Percentiles rank a stretch among this genome's conserved stretches.
Evolutionary conservation across 2,888 invertebrate genomes (phyloP).

Genomic region (Abrostola tripartita): DNA sequence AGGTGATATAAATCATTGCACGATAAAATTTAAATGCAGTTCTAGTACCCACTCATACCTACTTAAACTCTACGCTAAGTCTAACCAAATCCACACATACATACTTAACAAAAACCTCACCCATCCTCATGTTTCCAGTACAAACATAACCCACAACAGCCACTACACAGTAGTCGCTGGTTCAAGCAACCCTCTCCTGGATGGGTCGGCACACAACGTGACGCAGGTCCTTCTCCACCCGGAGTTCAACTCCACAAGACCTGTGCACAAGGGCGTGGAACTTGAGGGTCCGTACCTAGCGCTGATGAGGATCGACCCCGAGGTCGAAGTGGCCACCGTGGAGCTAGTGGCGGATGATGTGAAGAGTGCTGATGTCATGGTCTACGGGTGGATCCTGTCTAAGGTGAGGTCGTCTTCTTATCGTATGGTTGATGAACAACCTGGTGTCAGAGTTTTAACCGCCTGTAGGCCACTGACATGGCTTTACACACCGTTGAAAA

Average conservation of each 20-base stretch:
- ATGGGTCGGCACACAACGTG: constrained; percentile 64
- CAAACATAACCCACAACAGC: constrained; percentile 38
- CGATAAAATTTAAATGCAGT: no score
- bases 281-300: constrained; percentile 39
- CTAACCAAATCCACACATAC: background rate
- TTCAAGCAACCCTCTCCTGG: constrained; percentile 63
- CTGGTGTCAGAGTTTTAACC: no score
- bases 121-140: constrained; percentile 28
- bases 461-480: no score
- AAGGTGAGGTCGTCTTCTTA: constrained; percentile 52
- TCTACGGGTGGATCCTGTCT: constrained; percentile 64
- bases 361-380: constrained; percentile 44
- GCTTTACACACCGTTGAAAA: no score
- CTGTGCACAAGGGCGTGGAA: background rate
- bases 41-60: no score
- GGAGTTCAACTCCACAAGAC: constrained; percentile 10
- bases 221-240: constrained; percentile 29
- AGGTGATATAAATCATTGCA: no score
- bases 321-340: constrained; percentile 19
- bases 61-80: background rate
- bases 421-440: no score
- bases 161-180: constrained; percentile 65
- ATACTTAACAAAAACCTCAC: background rate
- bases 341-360: constrained; percentile 30
- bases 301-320: constrained; percentile 50